Percentiles rank a stretch among this genome's conserved stretches.
Evolutionary conservation across 2,113 vertebrate genomes (phyloP).

Genomic region (Merops nubicus): DNA sequence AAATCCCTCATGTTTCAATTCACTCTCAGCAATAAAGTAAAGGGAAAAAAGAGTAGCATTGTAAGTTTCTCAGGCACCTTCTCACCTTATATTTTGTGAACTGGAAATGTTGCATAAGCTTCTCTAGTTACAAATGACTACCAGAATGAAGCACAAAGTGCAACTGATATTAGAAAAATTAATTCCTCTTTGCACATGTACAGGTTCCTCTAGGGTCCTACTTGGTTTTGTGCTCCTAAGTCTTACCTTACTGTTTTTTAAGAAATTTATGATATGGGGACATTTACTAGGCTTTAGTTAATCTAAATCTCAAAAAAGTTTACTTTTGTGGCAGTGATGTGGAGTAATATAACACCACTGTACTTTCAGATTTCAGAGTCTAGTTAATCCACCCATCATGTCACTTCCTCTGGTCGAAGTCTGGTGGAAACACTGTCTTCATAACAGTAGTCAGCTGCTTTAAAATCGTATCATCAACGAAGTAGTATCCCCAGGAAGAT

Average conservation of each 20-base stretch:
- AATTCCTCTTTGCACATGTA: neutral
- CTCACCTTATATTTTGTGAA: neutral
- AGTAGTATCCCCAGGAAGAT: neutral
- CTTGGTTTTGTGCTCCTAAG: neutral
- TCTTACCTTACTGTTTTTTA: neutral
- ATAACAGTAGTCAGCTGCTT: neutral
- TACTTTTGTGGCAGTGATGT: neutral
- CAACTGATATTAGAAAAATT: neutral
- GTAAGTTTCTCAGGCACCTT: neutral
- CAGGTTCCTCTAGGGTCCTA: neutral
- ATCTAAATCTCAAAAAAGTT: neutral
- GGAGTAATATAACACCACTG: neutral
- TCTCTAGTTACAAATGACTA: neutral
- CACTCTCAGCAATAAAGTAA: neutral
- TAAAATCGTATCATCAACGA: conserved; percentile 7
- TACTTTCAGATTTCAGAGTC: neutral
- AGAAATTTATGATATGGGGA: neutral
- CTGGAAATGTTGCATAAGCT: neutral
- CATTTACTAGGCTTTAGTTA: neutral
- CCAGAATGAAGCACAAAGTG: neutral
- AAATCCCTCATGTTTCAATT: neutral
- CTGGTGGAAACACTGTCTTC: neutral
- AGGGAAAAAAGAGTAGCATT: neutral
- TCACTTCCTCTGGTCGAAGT: neutral
- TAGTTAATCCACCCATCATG: neutral